Percentiles rank a stretch among this genome's conserved stretches.
Conservation (phyloP, 1,140 invertebrate species). For the Drosophila nannoptera region DNA sequence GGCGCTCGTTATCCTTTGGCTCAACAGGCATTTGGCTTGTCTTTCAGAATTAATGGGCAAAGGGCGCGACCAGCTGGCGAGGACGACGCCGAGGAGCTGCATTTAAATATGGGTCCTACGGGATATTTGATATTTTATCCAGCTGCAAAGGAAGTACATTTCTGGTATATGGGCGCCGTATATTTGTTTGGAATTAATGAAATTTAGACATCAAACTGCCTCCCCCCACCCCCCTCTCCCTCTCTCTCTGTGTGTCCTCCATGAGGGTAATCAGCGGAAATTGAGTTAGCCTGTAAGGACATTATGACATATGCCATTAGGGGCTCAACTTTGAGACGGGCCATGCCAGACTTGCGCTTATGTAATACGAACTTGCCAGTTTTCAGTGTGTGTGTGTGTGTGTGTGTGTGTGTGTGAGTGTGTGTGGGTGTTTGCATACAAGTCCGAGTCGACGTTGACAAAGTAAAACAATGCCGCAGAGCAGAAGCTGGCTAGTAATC, state of each 20-base stretch:
- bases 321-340: constrained; percentile 8
- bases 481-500: not conserved
- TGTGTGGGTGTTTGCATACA: constrained; percentile 22
- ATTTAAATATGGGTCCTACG: constrained; percentile 57
- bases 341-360: constrained; percentile 10
- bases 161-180: constrained; percentile 58
- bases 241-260: constrained; percentile 37
- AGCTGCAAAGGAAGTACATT: constrained; percentile 63
- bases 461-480: not conserved
- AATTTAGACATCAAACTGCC: constrained; percentile 71
- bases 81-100: constrained; percentile 11
- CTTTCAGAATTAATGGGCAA: constrained; percentile 54
- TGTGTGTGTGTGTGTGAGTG: not conserved
- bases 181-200: constrained; percentile 76
- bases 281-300: constrained; percentile 68
- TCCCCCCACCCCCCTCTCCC: constrained; percentile 27
- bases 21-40: constrained; percentile 38
- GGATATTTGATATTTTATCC: constrained; percentile 66
- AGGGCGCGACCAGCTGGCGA: constrained; percentile 49
- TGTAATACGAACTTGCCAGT: constrained; percentile 38
- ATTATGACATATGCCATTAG: constrained; percentile 53
- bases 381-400: constrained; percentile 5
- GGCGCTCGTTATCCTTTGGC: constrained; percentile 70
- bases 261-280: constrained; percentile 71
- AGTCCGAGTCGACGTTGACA: not conserved